Percentiles rank a stretch among this genome's conserved stretches.
Conservation (phyloP, 2,888 invertebrate species). For the Rosalia funebris region DNA sequence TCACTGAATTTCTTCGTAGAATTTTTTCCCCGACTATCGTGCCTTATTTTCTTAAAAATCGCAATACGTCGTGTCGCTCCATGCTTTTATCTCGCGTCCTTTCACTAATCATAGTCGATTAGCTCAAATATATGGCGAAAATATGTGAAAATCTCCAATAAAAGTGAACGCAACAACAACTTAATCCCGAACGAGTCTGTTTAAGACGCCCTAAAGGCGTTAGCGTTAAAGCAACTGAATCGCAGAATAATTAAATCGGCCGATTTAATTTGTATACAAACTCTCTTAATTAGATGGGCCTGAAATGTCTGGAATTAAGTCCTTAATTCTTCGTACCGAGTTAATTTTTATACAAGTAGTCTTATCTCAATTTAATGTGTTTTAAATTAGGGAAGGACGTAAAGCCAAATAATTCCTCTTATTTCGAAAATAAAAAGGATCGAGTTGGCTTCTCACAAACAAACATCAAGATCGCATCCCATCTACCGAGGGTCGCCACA, state of each 20-base stretch:
- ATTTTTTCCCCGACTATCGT: not conserved
- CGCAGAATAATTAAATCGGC: constrained; percentile 50
- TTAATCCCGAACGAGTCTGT: constrained; percentile 12
- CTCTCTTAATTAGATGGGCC: constrained; percentile 53
- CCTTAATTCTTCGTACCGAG: constrained; percentile 51
- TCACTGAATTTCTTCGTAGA: no score
- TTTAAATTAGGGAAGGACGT: constrained; percentile 55
- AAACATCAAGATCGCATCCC: constrained; percentile 31
- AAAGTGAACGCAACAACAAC: constrained; percentile 20
- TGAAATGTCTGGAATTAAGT: constrained; percentile 56
- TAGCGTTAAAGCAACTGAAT: constrained; percentile 32
- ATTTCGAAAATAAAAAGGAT: constrained; percentile 35
- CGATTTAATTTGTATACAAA: constrained; percentile 56
- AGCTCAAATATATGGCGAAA: constrained; percentile 19
- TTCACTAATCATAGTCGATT: constrained; percentile 14
- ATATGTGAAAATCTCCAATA: constrained; percentile 25
- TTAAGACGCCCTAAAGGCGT: constrained; percentile 19
- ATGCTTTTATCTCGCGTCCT: not conserved
- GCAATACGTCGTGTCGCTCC: no score
- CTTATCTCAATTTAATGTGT: constrained; percentile 56
- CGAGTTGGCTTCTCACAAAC: constrained; percentile 26
- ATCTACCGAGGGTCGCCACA: no score
- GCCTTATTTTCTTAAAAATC: not conserved
- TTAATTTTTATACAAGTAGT: constrained; percentile 51
- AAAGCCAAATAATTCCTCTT: constrained; percentile 47